Conservation (phyloP, 2,113 vertebrate genomes). For the Cathartes aura region DNA sequence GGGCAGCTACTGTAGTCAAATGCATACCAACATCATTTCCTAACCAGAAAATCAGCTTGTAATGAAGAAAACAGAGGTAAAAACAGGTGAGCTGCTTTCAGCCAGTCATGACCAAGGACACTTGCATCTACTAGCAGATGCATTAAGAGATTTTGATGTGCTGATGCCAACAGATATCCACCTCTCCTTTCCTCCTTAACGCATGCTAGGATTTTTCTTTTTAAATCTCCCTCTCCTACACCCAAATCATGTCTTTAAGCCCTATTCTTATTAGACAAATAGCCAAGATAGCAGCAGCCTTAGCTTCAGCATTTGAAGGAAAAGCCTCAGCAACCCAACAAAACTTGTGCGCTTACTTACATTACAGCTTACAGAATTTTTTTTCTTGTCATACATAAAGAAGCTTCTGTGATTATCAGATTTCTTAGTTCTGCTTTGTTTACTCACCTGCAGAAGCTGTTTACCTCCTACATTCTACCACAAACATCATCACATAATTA, state of each 20-base stretch:
- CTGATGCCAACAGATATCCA: background rate
- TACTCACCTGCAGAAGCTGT: conserved; percentile 56
- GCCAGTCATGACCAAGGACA: background rate
- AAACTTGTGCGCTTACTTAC: background rate
- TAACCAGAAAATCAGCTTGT: conserved; percentile 6
- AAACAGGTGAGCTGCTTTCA: conserved; percentile 12
- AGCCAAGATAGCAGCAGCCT: background rate
- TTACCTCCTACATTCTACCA: conserved; percentile 30
- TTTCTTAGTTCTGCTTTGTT: conserved; percentile 16
- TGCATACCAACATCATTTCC: background rate
- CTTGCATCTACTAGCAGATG: background rate
- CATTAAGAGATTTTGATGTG: background rate
- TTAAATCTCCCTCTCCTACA: background rate
- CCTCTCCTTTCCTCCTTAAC: background rate
- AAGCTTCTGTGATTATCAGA: background rate
- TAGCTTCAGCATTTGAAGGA: background rate
- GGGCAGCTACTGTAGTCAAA: background rate
- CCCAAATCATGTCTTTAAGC: background rate
- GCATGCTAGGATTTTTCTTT: background rate
- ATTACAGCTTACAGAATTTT: background rate
- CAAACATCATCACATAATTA: conserved; percentile 41
- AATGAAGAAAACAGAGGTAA: conserved; percentile 20
- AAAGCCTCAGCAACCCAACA: background rate
- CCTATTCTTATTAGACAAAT: background rate
- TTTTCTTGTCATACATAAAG: background rate